Conservation (phyloP, 2,888 invertebrate species). For the Phorcus lineatus region DNA sequence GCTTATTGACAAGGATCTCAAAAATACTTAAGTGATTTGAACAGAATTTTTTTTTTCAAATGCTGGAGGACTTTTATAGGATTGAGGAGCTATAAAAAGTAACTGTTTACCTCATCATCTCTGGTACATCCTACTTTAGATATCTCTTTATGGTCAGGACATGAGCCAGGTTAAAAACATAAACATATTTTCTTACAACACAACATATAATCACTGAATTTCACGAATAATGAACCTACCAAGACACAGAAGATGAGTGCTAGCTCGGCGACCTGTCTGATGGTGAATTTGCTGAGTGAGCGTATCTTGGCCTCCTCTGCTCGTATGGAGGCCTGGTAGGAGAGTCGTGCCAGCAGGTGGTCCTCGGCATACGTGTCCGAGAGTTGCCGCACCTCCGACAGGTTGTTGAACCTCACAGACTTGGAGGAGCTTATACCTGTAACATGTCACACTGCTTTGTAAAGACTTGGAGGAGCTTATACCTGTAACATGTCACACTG, state of each 20-base stretch:
- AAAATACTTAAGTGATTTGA: too few relatives aligned
- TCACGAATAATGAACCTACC: constrained; percentile 79
- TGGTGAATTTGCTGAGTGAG: constrained; percentile 85
- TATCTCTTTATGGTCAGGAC: too few relatives aligned
- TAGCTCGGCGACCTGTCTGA: constrained; percentile 86
- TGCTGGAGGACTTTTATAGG: too few relatives aligned
- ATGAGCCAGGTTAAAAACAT: too few relatives aligned
- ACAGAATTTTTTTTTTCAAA: too few relatives aligned
- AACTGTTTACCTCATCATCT: too few relatives aligned
- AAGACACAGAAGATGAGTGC: constrained; percentile 90
- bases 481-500: background rate
- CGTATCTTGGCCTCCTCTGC: constrained; percentile 87
- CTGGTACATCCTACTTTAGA: too few relatives aligned
- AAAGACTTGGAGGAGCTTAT: too few relatives aligned
- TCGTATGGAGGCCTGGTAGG: constrained; percentile 93
- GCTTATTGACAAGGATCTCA: too few relatives aligned
- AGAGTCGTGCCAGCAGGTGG: constrained; percentile 91
- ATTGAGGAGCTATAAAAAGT: too few relatives aligned
- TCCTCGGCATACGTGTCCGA: constrained; percentile 86
- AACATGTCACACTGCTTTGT: background rate
- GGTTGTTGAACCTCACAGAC: constrained; percentile 91
- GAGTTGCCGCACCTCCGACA: constrained; percentile 79
- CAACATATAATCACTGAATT: background rate
- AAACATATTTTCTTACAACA: too few relatives aligned
- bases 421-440: constrained; percentile 41